phyloP scores from a whole-genome alignment of 2,888 invertebrate genomes.

The Diarsia brunnea region DNA sequence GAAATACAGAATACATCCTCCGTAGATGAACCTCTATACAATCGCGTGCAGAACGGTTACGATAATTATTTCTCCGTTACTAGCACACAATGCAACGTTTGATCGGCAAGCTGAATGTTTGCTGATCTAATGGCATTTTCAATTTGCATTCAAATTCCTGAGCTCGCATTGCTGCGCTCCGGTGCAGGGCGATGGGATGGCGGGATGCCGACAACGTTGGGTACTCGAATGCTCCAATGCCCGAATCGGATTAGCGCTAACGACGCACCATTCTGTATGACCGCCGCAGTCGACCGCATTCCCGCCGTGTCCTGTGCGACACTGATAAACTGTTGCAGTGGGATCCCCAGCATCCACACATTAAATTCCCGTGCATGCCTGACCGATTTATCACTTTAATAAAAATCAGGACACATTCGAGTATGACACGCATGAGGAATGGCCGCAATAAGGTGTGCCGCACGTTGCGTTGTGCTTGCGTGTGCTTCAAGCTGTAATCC shows the following conservation, averaged over 20 bases:
- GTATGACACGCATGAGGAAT: constrained; percentile 35
- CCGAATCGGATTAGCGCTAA: constrained; percentile 88
- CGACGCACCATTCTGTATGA: constrained; percentile 86
- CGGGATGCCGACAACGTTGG: constrained; percentile 78
- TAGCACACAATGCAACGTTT: constrained; percentile 78
- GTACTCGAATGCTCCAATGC: constrained; percentile 81
- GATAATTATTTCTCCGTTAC: constrained; percentile 77
- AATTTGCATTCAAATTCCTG: constrained; percentile 88
- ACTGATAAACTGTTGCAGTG: constrained; percentile 76
- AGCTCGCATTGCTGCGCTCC: constrained; percentile 78
- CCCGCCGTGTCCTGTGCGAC: constrained; percentile 72
- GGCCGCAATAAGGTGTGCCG: constrained; percentile 26
- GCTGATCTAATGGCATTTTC: constrained; percentile 89
- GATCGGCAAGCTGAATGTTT: constrained; percentile 84
- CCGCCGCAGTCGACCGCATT: constrained; percentile 74
- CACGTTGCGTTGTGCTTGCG: constrained; percentile 16
- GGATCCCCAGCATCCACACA: constrained; percentile 53
- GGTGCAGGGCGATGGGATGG: constrained; percentile 74
- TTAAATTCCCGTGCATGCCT: constrained; percentile 56
- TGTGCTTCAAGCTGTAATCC: too few species aligned
- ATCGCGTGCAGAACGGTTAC: constrained; percentile 55
- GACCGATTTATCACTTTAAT: constrained; percentile 58
- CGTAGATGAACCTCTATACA: constrained; percentile 42
- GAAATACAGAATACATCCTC: not conserved
- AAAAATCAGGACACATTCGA: constrained; percentile 47